Evolutionary conservation across 1,140 invertebrate genomes (phyloP), one percentile per base, ranked within the genome.

Genomic region (Bombus affinis): DNA sequence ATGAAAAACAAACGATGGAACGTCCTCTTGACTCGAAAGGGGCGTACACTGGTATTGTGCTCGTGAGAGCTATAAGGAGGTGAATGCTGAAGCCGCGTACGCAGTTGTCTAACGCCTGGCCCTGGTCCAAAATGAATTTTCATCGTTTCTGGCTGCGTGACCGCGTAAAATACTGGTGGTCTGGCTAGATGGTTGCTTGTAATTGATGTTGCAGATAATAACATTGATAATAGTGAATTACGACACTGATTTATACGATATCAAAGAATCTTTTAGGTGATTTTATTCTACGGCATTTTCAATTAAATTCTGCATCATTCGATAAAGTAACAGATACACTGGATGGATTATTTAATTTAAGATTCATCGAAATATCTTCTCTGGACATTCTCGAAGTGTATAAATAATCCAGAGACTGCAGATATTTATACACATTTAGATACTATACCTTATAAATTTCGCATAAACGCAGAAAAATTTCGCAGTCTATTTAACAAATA

Each of bases 51-150:
- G 32, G 32, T 65, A 42, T 37, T 25, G 37, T 25, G 53, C 68
- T 28, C 28, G 15, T n/a, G 59, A 32, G 25, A n/a, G 13, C 57
- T 37, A 35, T 28, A 28, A 42, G 42, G 53, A 53, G 44, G 47
- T 44, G 28, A 78, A 78, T 22, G 28, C 39, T 74, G 28, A 59
- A 70, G 37, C 28, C 22, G 10, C 5, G 37, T 35, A 59, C 74
- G 62, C 74, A 42, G 65, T 78, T 83, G 44, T 68, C 78, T 42
- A 57, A 22, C n/a, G 13, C 13, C 70, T 83, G 82, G 82, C 82
- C 2, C 10, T 3, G 6, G 4, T 78, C 74, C 82, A 83, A 65
- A 25, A 42, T 68, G 74, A 83, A 77, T 77, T 83, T 75, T 68
- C 73, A 74, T 82, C 39, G 53, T 37, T 47, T 82, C 72, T 37